Evolutionary conservation across 1,140 invertebrate genomes (phyloP), one percentile per base, ranked within the genome.

Genomic region (Drosophila biarmipes): DNA sequence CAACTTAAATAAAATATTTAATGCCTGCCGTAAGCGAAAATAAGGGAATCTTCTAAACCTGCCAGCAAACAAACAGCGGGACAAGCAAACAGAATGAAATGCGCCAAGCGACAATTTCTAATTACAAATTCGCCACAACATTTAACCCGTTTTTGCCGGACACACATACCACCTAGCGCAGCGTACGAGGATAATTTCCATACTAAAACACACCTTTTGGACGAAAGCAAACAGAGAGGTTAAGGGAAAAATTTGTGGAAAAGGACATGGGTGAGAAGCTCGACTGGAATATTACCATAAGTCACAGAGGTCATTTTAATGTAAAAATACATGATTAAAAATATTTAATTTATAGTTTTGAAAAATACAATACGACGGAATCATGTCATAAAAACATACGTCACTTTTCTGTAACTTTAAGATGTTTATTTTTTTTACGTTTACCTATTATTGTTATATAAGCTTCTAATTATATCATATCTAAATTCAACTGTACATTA

Each of bases 121-220:
- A 90, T 90, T 90, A 90, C 87, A 77, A 90, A 87, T 89, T 90
- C 80, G 75, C 82, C 87, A 90, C 87, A 90, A 69, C 75, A 78
- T 87, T 90, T 90, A 90, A 76, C 82, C 81, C 84, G 84, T 90
- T 87, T 90, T 90, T 87, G 62, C 76, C 69, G 63, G 46, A 62
- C 55, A 58, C 45, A 84, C 79, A 52, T 55, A 59, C 45, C 34
- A 48, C 37, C 57, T 64, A 37, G 34, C 43, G 45, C 21, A 40
- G 57, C 73, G 77, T 86, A 68, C 64, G 55, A 62, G 84, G 67
- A 59, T 78, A 86, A 86, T 86, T 86, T 86, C 67, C 79, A 89
- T 86, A 67, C 74, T 66, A 57, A 78, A 59, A 69, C 57, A 82
- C 78, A 86, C 78, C 84, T 87, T 74, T 79, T 24, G 58, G 78